These are phyloP conservation scores for Pterois miles DNA, from an alignment of 2,797 vertebrate genomes.

Conservation along the genomic window DNA sequence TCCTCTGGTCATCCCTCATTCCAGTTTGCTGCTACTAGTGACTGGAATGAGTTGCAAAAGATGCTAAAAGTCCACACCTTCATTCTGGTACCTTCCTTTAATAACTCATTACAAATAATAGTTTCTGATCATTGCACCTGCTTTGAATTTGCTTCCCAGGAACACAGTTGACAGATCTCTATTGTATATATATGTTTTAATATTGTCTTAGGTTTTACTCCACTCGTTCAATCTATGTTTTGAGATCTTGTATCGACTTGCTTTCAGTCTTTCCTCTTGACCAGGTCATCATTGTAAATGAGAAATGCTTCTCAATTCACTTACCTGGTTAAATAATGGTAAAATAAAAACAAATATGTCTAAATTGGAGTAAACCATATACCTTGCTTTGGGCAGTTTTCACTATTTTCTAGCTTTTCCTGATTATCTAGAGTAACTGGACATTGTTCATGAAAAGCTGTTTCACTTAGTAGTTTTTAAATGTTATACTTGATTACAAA, in stretches of 20 bases:
- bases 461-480: not conserved
- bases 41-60: not conserved
- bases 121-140: not conserved
- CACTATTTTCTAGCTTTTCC: not conserved
- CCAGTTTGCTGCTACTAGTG: too few relatives aligned
- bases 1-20: not conserved
- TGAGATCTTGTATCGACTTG: not conserved
- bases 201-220: not conserved
- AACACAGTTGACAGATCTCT: not conserved
- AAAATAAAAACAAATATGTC: too few relatives aligned
- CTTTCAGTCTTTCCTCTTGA: too few relatives aligned
- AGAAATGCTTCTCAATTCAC: accelerated
- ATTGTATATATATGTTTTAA: not conserved
- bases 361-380: not conserved
- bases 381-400: not conserved
- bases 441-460: not conserved
- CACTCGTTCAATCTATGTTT: not conserved
- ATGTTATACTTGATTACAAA: not conserved
- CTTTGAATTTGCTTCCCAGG: not conserved
- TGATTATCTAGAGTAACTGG: not conserved
- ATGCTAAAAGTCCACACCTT: not conserved
- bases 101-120: not conserved
- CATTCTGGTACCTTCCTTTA: not conserved
- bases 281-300: too few relatives aligned
- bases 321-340: too few relatives aligned